These are phyloP conservation scores for Heptranchias perlo DNA, from an alignment of 2,113 vertebrate species.

Conservation along the genomic window DNA sequence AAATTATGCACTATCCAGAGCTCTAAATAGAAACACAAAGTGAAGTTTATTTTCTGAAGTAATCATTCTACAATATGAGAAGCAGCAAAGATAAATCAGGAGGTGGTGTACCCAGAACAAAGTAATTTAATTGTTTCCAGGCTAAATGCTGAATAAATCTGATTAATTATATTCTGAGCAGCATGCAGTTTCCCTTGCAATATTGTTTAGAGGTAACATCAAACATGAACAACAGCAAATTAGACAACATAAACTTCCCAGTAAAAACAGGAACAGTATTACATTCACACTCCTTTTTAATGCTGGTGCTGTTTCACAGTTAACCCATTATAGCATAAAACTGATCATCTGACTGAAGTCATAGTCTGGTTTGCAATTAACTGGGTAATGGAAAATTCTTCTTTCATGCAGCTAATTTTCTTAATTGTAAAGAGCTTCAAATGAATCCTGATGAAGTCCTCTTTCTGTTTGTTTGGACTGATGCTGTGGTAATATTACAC, in stretches of 20 bases:
- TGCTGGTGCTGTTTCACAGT: background rate
- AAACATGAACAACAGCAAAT: background rate
- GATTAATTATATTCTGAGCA: constrained; percentile 18
- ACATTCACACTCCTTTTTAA: background rate
- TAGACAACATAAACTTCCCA: background rate
- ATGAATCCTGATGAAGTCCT: background rate
- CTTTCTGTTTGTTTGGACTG: background rate
- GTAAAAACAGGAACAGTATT: background rate
- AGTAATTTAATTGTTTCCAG: background rate
- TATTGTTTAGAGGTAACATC: background rate
- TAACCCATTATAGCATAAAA: background rate
- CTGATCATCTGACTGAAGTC: background rate
- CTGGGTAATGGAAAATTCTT: background rate
- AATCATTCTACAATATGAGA: background rate
- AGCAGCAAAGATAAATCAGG: background rate
- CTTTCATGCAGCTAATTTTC: background rate
- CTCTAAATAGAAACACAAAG: background rate
- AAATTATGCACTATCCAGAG: background rate
- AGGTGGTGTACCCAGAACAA: background rate
- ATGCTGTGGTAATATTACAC: background rate
- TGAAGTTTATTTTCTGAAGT: background rate
- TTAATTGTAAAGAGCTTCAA: background rate
- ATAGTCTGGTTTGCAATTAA: background rate
- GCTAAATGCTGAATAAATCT: background rate
- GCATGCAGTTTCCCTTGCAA: background rate